Evolutionary conservation across 1,140 invertebrate species (phyloP).

Genomic region (Tetramorium simillimum): DNA sequence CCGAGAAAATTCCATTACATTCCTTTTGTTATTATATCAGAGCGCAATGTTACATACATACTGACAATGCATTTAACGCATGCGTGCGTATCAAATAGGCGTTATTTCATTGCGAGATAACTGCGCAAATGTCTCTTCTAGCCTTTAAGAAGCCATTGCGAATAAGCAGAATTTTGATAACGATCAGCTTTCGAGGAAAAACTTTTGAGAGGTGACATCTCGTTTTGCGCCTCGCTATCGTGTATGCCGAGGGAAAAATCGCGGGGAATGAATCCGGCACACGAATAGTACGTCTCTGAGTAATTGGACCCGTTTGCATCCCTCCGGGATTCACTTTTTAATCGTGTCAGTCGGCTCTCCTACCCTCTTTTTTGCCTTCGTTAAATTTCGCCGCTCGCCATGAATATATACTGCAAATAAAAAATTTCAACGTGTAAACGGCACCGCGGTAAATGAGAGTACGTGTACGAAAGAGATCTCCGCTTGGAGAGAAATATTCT

Average conservation of each 20-base stretch:
- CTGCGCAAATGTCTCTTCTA: neutral
- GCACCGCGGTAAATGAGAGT: slow-evolving; percentile 50
- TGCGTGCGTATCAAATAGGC: neutral
- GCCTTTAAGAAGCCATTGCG: neutral
- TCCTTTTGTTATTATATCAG: neutral
- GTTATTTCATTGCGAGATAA: neutral
- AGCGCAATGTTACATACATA: neutral
- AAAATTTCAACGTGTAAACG: slow-evolving; percentile 56
- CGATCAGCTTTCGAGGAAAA: slow-evolving; percentile 14
- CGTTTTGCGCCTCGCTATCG: slow-evolving; percentile 55
- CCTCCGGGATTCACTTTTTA: slow-evolving; percentile 64
- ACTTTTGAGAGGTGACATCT: slow-evolving; percentile 53
- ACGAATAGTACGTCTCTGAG: slow-evolving; percentile 60
- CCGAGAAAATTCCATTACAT: slow-evolving; percentile 11
- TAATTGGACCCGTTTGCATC: slow-evolving; percentile 67
- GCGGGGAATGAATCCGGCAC: slow-evolving; percentile 56
- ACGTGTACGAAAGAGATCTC: slow-evolving; percentile 21
- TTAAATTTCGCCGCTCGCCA: slow-evolving; percentile 68
- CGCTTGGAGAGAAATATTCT: slow-evolving; percentile 27
- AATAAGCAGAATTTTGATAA: neutral
- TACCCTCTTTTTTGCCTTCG: slow-evolving; percentile 63
- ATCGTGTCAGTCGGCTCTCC: slow-evolving; percentile 63
- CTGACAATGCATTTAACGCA: neutral
- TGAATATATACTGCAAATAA: slow-evolving; percentile 57
- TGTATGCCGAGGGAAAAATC: slow-evolving; percentile 57